Percentiles rank a stretch among this genome's conserved stretches.
phyloP scores from a whole-genome alignment of 1,140 invertebrate species.

The Achroia grisella region DNA sequence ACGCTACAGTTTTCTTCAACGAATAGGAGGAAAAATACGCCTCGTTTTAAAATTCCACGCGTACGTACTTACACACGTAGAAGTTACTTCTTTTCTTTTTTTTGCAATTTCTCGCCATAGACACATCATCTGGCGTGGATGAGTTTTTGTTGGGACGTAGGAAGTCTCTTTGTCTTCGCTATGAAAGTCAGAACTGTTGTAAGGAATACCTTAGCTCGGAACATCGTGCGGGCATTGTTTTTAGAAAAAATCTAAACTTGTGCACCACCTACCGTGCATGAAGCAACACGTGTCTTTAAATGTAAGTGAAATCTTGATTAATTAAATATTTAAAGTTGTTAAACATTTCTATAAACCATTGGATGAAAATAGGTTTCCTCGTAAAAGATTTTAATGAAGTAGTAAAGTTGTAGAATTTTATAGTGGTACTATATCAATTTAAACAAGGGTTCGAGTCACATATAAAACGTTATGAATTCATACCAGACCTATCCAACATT shows the following conservation, averaged over 20 bases:
- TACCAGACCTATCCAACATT: constrained; percentile 13
- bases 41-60: constrained; percentile 60
- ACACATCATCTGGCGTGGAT: constrained; percentile 69
- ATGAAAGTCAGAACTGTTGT: constrained; percentile 67
- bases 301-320: constrained; percentile 49
- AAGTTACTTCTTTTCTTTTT: constrained; percentile 55
- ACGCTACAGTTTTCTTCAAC: constrained; percentile 64
- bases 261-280: constrained; percentile 22
- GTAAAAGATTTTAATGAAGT: constrained; percentile 16
- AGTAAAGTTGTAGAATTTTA: constrained; percentile 20
- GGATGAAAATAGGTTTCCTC: constrained; percentile 22
- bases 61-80: constrained; percentile 36
- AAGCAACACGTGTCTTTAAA: constrained; percentile 54
- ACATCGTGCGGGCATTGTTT: constrained; percentile 59
- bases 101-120: constrained; percentile 70
- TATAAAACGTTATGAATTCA: constrained; percentile 25
- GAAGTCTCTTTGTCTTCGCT: constrained; percentile 64
- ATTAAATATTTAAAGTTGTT: constrained; percentile 31
- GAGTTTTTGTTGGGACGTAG: constrained; percentile 68
- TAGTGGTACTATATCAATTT: constrained; percentile 20
- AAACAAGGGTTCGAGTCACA: constrained; percentile 14
- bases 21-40: constrained; percentile 49
- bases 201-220: constrained; percentile 60
- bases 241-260: constrained; percentile 57
- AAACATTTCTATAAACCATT: constrained; percentile 26